phyloP scores from a whole-genome alignment of 2,113 vertebrate species.

The Pterophyllum scalare region DNA sequence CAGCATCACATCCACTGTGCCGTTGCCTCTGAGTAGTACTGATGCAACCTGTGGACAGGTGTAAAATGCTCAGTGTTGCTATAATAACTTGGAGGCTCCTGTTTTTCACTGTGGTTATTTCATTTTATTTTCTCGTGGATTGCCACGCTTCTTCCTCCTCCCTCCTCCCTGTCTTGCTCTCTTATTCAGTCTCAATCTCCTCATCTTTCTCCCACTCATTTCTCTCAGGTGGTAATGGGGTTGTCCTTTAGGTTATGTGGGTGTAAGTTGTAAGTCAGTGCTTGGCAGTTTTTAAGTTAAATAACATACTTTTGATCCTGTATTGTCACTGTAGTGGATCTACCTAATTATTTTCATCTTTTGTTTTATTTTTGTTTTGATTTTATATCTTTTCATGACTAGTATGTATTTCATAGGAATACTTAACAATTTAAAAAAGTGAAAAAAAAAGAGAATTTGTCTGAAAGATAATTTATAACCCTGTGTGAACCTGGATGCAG shows the following conservation, averaged over 20 bases:
- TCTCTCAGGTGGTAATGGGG: slow-evolving; percentile 65
- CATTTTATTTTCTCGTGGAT: slow-evolving; percentile 40
- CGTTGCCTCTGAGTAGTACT: slow-evolving; percentile 25
- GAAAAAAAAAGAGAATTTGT: too few relatives aligned
- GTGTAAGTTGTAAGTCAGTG: slow-evolving; percentile 56
- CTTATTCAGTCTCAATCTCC: slow-evolving; percentile 9
- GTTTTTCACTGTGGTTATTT: slow-evolving; percentile 38
- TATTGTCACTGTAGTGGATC: background rate
- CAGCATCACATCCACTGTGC: slow-evolving; percentile 22
- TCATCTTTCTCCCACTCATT: slow-evolving; percentile 28
- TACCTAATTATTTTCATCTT: background rate
- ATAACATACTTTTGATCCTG: background rate
- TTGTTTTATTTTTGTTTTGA: too few relatives aligned
- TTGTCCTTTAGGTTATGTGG: slow-evolving; percentile 55
- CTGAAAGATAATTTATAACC: too few relatives aligned
- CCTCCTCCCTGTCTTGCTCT: background rate
- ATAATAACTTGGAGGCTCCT: slow-evolving; percentile 48
- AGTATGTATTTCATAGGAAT: too few relatives aligned
- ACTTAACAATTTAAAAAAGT: too few relatives aligned
- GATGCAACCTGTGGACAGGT: slow-evolving; percentile 61
- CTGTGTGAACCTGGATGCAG: too few relatives aligned
- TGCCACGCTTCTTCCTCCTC: background rate
- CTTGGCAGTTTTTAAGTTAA: slow-evolving; percentile 66
- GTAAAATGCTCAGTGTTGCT: slow-evolving; percentile 50
- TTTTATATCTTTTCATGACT: too few relatives aligned